A percentile compares a stretch with the other conserved stretches of the same genome.
Conservation (phyloP, 2,888 invertebrate species). For the Pocota personata region DNA sequence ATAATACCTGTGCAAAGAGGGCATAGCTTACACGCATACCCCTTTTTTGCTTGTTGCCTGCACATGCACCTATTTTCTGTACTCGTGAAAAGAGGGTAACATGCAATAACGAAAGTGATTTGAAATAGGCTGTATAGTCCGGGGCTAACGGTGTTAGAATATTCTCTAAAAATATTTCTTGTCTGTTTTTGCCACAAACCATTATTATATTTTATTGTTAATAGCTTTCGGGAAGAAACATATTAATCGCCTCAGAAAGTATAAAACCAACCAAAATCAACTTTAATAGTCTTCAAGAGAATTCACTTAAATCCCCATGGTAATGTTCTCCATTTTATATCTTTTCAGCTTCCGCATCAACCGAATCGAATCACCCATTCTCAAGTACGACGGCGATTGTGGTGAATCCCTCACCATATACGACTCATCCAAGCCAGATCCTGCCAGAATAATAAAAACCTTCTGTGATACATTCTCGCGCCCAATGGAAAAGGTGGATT, state of each 20-base stretch:
- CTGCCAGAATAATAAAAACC: slow-evolving; percentile 95
- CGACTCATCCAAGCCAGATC: slow-evolving; percentile 94
- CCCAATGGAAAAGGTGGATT: slow-evolving; percentile 96
- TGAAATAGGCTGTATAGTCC: too few relatives aligned
- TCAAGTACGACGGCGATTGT: slow-evolving; percentile 93
- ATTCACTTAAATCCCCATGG: neutral
- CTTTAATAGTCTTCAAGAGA: neutral
- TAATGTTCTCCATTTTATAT: slow-evolving; percentile 45
- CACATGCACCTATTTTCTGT: too few relatives aligned
- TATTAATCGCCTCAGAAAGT: neutral
- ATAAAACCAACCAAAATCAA: neutral
- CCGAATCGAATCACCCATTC: slow-evolving; percentile 93
- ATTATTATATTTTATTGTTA: too few relatives aligned
- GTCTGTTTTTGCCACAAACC: too few relatives aligned
- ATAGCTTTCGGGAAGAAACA: neutral
- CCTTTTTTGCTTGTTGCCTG: too few relatives aligned
- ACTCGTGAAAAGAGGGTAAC: too few relatives aligned
- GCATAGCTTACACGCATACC: too few relatives aligned
- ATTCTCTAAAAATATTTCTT: too few relatives aligned
- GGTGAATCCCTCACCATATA: slow-evolving; percentile 95
- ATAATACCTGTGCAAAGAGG: too few relatives aligned
- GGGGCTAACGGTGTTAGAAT: too few relatives aligned
- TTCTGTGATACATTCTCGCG: slow-evolving; percentile 97
- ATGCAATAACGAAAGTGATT: too few relatives aligned
- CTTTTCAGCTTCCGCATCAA: slow-evolving; percentile 91